Base-by-base conservation (phyloP, 2,888 invertebrate species). In the Gisinianus flammeolus region DNA sequence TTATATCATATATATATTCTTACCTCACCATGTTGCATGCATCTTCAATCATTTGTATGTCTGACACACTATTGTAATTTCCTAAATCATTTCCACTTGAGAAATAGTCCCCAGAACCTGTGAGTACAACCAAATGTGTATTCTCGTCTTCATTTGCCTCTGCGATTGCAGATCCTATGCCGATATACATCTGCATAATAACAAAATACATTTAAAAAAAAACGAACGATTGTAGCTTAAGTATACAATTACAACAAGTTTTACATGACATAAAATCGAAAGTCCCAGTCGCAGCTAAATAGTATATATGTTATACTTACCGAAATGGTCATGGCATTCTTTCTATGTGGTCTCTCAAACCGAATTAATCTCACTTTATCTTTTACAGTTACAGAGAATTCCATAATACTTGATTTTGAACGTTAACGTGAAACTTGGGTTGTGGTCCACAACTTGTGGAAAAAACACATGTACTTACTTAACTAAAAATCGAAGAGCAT, bases 51-150 rank as follows among this genome's bases (percentile, higher is more conserved):
- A 12, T 30, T 6, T 33, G 44, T 8, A 26, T 19, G 16, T 30
- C 67, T 1, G 64, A n/a, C 0, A 77, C 74, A 30, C 58, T 62
- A 3, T 35, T 22, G 58, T 77, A 80, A 66, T 75, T 78, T 5
- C 31, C 19, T n/a, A 80, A 31, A 31, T 80, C 79, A 67, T 80
- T 80, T 33, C 79, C 79, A 66, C 71, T 70, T 28, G 74, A 79
- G 67, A 56, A 79, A 69, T 68, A 79, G n/a, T 79, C 77, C 31
- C 79, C 79, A 33, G 73, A 30, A 22, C 79, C 77, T n/a, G 79
- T 74, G 19, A 79, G 2, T 12, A 79, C 77, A 54, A 77, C 69
- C 5, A 79, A 54, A 28, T 77, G 52, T 5, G 79, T 79, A 24
- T 52, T 30, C 3, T 75, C 71, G 35, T 79, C 79, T 8, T 24